These are phyloP conservation scores for Xenopus laevis DNA, from an alignment of 2,113 vertebrate genomes.

Conservation along the genomic window DNA sequence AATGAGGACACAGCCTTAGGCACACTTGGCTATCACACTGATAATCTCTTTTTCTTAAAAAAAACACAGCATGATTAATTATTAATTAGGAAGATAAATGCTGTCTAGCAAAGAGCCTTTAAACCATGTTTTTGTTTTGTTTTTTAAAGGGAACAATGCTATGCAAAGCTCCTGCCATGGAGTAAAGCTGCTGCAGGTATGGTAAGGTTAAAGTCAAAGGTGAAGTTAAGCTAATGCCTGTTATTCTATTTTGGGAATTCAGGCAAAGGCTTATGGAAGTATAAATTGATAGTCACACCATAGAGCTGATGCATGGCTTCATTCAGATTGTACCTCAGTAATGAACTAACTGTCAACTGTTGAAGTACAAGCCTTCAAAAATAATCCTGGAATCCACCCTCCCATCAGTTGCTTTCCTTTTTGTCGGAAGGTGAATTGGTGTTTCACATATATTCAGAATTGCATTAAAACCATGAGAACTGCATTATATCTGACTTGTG, in stretches of 20 bases:
- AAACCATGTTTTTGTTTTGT: not conserved
- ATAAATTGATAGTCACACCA: too few relatives aligned
- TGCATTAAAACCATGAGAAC: too few relatives aligned
- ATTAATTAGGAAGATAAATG: constrained; percentile 67
- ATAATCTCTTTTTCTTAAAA: constrained; percentile 59
- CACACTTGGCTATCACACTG: constrained; percentile 52
- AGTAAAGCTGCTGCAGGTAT: not conserved
- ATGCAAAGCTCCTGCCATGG: not conserved
- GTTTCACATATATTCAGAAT: too few relatives aligned
- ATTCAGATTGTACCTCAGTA: too few relatives aligned
- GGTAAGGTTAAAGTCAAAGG: constrained; percentile 2
- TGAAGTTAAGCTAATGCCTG: constrained; percentile 10
- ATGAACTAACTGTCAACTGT: too few relatives aligned
- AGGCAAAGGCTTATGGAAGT: not conserved
- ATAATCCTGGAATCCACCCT: too few relatives aligned
- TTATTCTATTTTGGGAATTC: not conserved
- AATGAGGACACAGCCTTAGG: constrained; percentile 61
- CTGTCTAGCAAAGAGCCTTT: constrained; percentile 52
- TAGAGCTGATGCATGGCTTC: too few relatives aligned
- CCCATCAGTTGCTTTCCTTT: too few relatives aligned
- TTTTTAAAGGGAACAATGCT: too few relatives aligned
- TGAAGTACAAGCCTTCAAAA: too few relatives aligned
- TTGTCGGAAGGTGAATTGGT: too few relatives aligned
- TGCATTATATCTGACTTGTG: too few relatives aligned
- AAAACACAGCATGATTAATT: constrained; percentile 62